phyloP scores from a whole-genome alignment of 2,888 invertebrate species.

The Limnephilus marmoratus region DNA sequence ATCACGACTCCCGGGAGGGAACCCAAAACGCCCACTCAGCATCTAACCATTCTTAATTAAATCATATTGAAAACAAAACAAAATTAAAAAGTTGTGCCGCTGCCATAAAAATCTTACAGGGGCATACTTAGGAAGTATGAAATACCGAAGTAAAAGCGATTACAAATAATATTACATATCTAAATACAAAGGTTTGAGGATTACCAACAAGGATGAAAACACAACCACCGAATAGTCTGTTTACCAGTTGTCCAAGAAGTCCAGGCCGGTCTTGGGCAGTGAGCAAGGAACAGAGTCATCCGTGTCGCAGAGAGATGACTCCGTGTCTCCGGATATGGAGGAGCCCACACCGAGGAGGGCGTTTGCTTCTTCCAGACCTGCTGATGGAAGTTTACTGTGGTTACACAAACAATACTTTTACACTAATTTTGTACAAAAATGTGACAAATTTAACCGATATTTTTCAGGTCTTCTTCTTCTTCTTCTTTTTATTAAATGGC shows the following conservation, averaged over 20 bases:
- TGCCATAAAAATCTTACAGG: too few species aligned
- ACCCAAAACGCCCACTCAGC: not conserved
- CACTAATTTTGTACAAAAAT: not conserved
- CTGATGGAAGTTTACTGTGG: slow-evolving; percentile 59
- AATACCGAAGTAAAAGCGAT: not conserved
- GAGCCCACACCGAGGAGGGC: slow-evolving; percentile 73
- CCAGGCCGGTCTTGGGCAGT: slow-evolving; percentile 79
- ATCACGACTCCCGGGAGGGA: too few species aligned
- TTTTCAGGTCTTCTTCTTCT: not conserved
- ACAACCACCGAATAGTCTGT: slow-evolving; percentile 6
- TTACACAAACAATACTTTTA: not conserved
- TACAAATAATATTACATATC: not conserved
- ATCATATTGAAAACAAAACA: not conserved
- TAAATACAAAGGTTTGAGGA: not conserved
- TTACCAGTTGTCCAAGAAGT: slow-evolving; percentile 82
- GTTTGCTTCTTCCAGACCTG: slow-evolving; percentile 76
- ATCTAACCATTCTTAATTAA: not conserved
- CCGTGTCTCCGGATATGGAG: slow-evolving; percentile 74
- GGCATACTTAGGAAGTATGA: not conserved
- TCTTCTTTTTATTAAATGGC: too few species aligned
- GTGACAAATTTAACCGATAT: not conserved
- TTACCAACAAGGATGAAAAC: not conserved
- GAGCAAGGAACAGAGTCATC: slow-evolving; percentile 53
- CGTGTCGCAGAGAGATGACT: slow-evolving; percentile 71
- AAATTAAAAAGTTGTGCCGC: not conserved